Base-by-base conservation (phyloP, 2,888 invertebrate species). In the Parnassius glacialis region DNA sequence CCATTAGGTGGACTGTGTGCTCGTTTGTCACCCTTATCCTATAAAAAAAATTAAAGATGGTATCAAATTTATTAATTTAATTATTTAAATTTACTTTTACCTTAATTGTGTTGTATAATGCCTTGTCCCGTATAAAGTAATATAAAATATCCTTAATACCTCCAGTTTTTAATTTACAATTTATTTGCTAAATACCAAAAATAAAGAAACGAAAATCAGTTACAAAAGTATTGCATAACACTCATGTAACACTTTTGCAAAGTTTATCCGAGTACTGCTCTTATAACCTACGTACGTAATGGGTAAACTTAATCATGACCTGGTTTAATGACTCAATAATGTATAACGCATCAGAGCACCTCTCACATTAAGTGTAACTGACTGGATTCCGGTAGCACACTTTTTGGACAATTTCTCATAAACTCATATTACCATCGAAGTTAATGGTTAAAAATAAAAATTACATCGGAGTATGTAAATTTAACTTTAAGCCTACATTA, bases 291-390 rank as follows among this genome's bases (percentile, higher is more conserved):
- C 43, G 11, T 10, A 50, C 34, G 53, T 43, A 55, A 41, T 51
- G 10, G 12, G 51, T 51, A 25, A 55, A 43, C 12, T 12, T 51
- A 45, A 52, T 47, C 13, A 34, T 61, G 51, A 20, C 45, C 45
- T 10, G 45, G 12, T 61, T 45, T 45, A 61, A 47, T 13, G 58
- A 58, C 34, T 56, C 55, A 56, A 56, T 20, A 56, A 52, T 13
- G 45, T 5, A 44, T 9, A 16, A 44, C 3, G 20, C 45, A 56
- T 20, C 57, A 5, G 12, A 45, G 11, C 7, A 16, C 0, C 1
- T 42, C 16, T 61, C 52, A 51, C 20, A 45, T 16, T 56, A 61
- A 45, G 12, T 25, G 3, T 34, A 52, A 45, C 41, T 34, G 55
- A 52, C 51, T 45, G 10, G 52, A 56, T 56, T 47, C 12, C 3